Conservation (phyloP, 1,140 invertebrate species). For the Eueides isabella region DNA sequence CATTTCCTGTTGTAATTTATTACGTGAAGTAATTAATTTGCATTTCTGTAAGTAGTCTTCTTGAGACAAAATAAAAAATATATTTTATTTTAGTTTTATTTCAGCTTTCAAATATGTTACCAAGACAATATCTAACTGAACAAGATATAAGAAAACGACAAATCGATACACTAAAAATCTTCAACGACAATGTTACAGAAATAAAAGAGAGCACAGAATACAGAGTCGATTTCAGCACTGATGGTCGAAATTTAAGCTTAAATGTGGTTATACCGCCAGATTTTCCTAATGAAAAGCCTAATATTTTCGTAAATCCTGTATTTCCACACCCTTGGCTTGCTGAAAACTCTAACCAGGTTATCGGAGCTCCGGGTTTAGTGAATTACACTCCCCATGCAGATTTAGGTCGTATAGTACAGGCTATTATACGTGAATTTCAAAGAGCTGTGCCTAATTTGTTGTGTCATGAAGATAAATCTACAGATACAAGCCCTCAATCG, state of each 20-base stretch:
- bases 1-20: not conserved
- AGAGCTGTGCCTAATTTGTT: conserved; percentile 74
- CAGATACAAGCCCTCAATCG: conserved; percentile 59
- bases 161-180: conserved; percentile 89
- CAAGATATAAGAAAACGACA: conserved; percentile 83
- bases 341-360: conserved; percentile 85
- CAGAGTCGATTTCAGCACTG: conserved; percentile 86
- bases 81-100: not conserved
- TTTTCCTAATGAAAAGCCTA: conserved; percentile 89
- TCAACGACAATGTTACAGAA: conserved; percentile 88
- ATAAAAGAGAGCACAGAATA: conserved; percentile 87
- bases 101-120: conserved; percentile 50
- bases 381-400: conserved; percentile 90
- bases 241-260: conserved; percentile 84
- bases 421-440: conserved; percentile 89
- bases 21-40: not conserved
- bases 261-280: conserved; percentile 85
- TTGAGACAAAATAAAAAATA: not conserved
- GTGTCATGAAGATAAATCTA: conserved; percentile 53
- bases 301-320: conserved; percentile 85
- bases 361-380: conserved; percentile 87
- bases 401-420: conserved; percentile 89
- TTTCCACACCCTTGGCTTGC: conserved; percentile 87
- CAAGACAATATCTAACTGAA: conserved; percentile 63
- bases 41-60: not conserved